Conservation (phyloP, 2,797 vertebrate genomes). For the Diplodus puntazzo region DNA sequence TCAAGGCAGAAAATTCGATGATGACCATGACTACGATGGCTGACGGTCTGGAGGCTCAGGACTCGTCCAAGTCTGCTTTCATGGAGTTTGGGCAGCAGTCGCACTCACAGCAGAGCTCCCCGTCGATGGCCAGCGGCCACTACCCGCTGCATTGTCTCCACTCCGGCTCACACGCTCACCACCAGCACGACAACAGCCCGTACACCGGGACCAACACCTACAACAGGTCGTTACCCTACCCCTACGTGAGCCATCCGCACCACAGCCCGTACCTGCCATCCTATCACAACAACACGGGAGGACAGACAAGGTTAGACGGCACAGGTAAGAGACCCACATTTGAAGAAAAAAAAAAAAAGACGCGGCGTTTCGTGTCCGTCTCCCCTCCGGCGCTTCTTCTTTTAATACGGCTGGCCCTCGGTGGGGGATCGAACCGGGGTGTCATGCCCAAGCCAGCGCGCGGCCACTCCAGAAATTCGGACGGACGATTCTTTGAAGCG, state of each 20-base stretch:
- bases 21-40: conserved; percentile 99
- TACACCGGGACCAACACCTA: conserved; percentile 89
- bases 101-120: conserved; percentile 94
- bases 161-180: conserved; percentile 93
- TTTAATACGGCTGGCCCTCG: conserved; percentile 28
- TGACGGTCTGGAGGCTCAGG: conserved; percentile 99
- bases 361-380: too few species aligned
- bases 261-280: conserved; percentile 98
- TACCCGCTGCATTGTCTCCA: conserved; percentile 98
- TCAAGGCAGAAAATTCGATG: conserved; percentile 98
- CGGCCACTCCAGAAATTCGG: conserved; percentile 43
- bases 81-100: conserved; percentile 97
- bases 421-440: conserved; percentile 37
- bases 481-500: conserved; percentile 43
- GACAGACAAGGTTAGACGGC: conserved; percentile 95
- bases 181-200: conserved; percentile 92
- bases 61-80: conserved; percentile 99
- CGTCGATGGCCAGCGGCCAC: conserved; percentile 96
- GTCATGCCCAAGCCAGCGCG: conserved; percentile 41
- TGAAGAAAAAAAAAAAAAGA: too few species aligned
- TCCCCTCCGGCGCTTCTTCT: background rate
- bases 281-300: conserved; percentile 94
- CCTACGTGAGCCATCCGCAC: conserved; percentile 97
- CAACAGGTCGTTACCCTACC: conserved; percentile 96
- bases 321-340: conserved; percentile 91